Evolutionary conservation across 2,113 vertebrate species (phyloP).

Genomic region (Dipodomys stephensi): DNA sequence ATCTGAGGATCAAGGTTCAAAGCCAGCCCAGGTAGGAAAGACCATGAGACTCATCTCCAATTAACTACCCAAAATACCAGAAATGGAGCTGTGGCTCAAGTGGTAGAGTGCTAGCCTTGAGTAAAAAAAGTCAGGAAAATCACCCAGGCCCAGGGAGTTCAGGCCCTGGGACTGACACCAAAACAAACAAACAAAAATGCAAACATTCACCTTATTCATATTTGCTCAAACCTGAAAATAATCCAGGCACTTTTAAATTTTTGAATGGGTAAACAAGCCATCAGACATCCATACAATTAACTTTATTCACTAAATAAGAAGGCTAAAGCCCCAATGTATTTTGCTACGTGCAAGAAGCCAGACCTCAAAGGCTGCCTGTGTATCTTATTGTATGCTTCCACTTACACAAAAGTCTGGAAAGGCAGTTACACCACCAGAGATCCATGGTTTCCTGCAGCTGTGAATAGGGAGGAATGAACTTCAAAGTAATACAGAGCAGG

Average conservation of each 20-base stretch:
- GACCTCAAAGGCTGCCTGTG: not conserved
- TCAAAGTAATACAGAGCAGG: not conserved
- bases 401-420: not conserved
- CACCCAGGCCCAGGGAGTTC: too few species aligned
- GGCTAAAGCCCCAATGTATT: not conserved
- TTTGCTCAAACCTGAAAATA: not conserved
- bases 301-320: not conserved
- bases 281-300: not conserved
- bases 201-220: not conserved
- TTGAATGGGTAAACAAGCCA: not conserved
- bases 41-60: too few species aligned
- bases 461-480: not conserved
- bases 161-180: too few species aligned
- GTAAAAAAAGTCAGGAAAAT: too few species aligned
- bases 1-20: too few species aligned
- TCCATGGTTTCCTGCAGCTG: not conserved
- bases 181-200: too few species aligned
- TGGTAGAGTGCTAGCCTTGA: too few species aligned
- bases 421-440: not conserved
- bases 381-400: not conserved
- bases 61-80: too few species aligned
- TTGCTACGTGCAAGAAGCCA: not conserved
- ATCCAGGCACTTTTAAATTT: not conserved
- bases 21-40: too few species aligned
- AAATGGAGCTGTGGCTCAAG: too few species aligned